These are phyloP conservation scores for Disparrhopalites patrizii DNA, from an alignment of 2,888 invertebrate genomes.

Conservation along the genomic window DNA sequence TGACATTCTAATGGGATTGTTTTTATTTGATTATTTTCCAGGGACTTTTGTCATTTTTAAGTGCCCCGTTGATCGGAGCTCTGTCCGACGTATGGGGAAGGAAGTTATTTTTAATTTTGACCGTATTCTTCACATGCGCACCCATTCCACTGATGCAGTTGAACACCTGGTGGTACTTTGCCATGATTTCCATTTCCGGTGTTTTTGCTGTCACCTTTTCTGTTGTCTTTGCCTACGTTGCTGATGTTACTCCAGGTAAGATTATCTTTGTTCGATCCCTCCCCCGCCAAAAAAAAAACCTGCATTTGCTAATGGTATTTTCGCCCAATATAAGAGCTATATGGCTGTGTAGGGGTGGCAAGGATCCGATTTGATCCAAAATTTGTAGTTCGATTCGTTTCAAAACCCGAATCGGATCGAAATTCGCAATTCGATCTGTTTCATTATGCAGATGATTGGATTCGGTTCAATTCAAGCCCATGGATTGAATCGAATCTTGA, in stretches of 20 bases:
- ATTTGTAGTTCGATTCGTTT: no score
- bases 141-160: slow-evolving; percentile 99
- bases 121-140: slow-evolving; percentile 97
- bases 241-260: slow-evolving; percentile 75
- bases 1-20: not conserved
- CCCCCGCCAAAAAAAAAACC: not conserved
- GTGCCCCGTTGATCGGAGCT: slow-evolving; percentile 95
- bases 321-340: no score
- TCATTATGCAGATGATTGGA: no score
- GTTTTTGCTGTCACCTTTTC: slow-evolving; percentile 99
- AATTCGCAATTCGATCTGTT: no score
- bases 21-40: slow-evolving; percentile 51
- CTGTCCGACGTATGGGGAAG: slow-evolving; percentile 98
- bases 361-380: no score
- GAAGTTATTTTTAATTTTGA: slow-evolving; percentile 94
- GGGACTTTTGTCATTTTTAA: slow-evolving; percentile 94
- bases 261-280: not conserved
- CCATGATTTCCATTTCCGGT: slow-evolving; percentile 97
- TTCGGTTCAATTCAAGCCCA: no score
- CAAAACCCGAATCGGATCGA: no score
- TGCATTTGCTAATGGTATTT: not conserved
- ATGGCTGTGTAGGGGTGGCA: no score
- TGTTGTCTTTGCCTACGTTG: slow-evolving; percentile 98
- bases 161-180: slow-evolving; percentile 99
- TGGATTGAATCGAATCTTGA: no score